These are phyloP conservation scores for Botia kubotai DNA, from an alignment of 2,797 vertebrate genomes.

Conservation along the genomic window DNA sequence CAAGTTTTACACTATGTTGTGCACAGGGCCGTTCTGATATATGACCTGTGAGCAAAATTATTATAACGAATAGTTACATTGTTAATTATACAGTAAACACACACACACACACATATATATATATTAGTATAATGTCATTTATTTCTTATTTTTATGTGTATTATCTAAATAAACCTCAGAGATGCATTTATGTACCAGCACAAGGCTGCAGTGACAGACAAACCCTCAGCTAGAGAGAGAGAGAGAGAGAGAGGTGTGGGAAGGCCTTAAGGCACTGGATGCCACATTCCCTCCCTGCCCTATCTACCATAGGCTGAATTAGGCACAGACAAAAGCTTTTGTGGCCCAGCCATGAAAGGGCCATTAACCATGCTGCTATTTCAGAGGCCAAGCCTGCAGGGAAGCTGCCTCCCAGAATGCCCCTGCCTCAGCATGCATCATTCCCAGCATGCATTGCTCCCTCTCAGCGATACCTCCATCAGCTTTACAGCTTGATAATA, in stretches of 20 bases:
- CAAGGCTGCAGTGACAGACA: neutral
- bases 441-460: conserved; percentile 66
- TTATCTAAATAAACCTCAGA: neutral
- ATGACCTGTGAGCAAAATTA: too few relatives aligned
- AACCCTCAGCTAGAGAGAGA: too few relatives aligned
- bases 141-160: neutral
- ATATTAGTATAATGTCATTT: too few relatives aligned
- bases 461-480: conserved; percentile 76
- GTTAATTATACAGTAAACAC: too few relatives aligned
- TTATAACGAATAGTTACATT: too few relatives aligned
- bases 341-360: conserved; percentile 85
- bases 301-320: conserved; percentile 84
- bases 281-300: conserved; percentile 67
- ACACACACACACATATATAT: too few relatives aligned
- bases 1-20: too few relatives aligned
- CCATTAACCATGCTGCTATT: conserved; percentile 87
- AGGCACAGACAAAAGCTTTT: conserved; percentile 83
- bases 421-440: conserved; percentile 80
- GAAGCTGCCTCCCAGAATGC: conserved; percentile 82
- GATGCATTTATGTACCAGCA: neutral
- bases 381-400: conserved; percentile 87
- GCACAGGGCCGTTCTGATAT: too few relatives aligned
- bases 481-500: conserved; percentile 68
- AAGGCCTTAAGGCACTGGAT: conserved; percentile 61
- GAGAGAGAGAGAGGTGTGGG: conserved; percentile 47